phyloP scores from a whole-genome alignment of 2,888 invertebrate species.

The Biston betularia region DNA sequence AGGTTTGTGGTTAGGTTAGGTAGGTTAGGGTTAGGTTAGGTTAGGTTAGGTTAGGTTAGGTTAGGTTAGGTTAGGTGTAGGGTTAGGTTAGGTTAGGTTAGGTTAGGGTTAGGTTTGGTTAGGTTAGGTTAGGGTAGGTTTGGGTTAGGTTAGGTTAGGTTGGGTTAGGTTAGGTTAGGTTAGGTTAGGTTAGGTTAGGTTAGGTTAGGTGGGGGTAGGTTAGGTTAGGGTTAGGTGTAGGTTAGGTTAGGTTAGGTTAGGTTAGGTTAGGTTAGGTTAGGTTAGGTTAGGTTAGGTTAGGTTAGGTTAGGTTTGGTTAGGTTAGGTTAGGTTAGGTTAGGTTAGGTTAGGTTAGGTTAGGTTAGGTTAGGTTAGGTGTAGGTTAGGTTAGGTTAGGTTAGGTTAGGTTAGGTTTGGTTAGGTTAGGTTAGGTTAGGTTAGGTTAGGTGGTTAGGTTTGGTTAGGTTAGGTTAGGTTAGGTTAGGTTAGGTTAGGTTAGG shows the following conservation, averaged over 20 bases:
- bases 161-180: slow-evolving; percentile 23
- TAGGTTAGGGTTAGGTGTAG: slow-evolving; percentile 16
- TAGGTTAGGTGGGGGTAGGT: slow-evolving; percentile 15
- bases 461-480: too few relatives aligned
- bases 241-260: slow-evolving; percentile 19
- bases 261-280: slow-evolving; percentile 19
- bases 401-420: too few relatives aligned
- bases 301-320: slow-evolving; percentile 17
- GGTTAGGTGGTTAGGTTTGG: too few relatives aligned
- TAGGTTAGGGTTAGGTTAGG: slow-evolving; percentile 46
- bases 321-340: slow-evolving; percentile 17
- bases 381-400: neutral
- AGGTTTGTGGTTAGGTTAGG: slow-evolving; percentile 42
- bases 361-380: slow-evolving; percentile 5
- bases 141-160: slow-evolving; percentile 40
- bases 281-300: slow-evolving; percentile 18
- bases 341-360: slow-evolving; percentile 19
- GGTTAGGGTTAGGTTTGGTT: slow-evolving; percentile 36
- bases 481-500: too few relatives aligned
- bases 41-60: slow-evolving; percentile 42
- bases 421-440: too few relatives aligned
- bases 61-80: slow-evolving; percentile 41
- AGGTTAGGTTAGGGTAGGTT: slow-evolving; percentile 23
- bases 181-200: slow-evolving; percentile 17
- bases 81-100: slow-evolving; percentile 39